Base-by-base conservation (phyloP, 2,888 invertebrate genomes). In the Drosophila stalkeri region DNA sequence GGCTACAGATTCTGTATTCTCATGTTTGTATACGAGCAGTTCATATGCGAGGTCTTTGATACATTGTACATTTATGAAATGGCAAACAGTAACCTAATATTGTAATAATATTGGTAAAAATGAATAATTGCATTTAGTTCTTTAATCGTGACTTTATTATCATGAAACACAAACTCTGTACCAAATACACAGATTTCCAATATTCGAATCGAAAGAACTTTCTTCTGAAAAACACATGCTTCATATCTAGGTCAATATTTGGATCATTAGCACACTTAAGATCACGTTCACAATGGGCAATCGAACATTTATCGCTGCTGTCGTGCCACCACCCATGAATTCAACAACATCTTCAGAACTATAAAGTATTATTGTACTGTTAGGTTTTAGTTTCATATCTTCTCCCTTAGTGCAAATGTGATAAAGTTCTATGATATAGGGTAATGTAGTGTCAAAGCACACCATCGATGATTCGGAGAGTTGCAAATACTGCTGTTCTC, bases 261-360 rank as follows among this genome's bases (percentile, higher is more conserved):
- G 14, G 8, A n/a, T 41, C 7, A 8, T 2, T 16, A n/a, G n/a
- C n/a, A 16, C 7, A 16, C 14, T n/a, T 12, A 14, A 14, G n/a
- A 41, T n/a, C 1, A 7, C 8, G 8, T 2, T 41, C 8, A 41
- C 8, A n/a, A 41, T 5, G n/a, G 8, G 7, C 8, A 41, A n/a
- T 41, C 7, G n/a, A 16, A n/a, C n/a, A 41, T 8, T n/a, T 1
- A 41, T 1, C 2, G n/a, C 2, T 41, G 2, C 3, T 3, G 8
- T 0, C 7, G 8, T 1, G 3, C 3, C 7, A 8, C 2, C n/a
- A 2, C 6, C 0, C 2, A 0, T 1, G 3, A 8, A n/a, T 8
- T 8, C 8, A 41, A 8, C 8, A 2, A 0, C 2, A 0, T 2
- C 3, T n/a, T n/a, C 41, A 3, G 3, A 2, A 41, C 8, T n/a